These are phyloP conservation scores for Phoebastria nigripes DNA, from an alignment of 2,797 vertebrate genomes.

Conservation along the genomic window DNA sequence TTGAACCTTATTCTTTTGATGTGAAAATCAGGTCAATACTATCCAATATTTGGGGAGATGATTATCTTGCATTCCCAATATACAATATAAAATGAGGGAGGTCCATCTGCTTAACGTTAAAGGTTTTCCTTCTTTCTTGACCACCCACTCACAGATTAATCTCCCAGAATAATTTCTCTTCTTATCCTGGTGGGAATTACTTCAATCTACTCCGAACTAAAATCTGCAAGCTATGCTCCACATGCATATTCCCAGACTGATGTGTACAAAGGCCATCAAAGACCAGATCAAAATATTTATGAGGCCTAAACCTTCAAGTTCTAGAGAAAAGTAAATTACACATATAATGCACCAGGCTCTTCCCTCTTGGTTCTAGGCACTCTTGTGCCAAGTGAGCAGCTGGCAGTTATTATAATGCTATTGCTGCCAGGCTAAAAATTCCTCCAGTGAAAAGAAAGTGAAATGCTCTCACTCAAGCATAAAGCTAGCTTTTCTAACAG, in stretches of 20 bases:
- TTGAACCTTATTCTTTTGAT: background rate
- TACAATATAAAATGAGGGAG: background rate
- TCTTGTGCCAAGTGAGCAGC: conserved; percentile 45
- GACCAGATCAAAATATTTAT: conserved; percentile 31
- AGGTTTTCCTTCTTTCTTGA: conserved; percentile 10
- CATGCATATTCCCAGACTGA: background rate
- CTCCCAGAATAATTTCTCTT: background rate
- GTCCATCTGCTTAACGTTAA: conserved; percentile 11
- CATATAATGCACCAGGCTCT: background rate
- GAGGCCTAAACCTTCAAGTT: background rate
- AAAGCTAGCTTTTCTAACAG: conserved; percentile 8
- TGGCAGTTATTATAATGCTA: conserved; percentile 31
- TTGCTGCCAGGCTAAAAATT: conserved; percentile 45
- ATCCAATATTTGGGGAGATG: background rate
- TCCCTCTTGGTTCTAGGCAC: background rate
- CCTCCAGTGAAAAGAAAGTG: conserved; percentile 30
- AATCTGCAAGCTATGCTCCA: background rate
- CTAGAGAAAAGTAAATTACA: conserved; percentile 11
- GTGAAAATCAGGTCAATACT: background rate
- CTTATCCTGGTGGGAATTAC: background rate
- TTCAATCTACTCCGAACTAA: background rate
- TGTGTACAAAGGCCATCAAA: conserved; percentile 18
- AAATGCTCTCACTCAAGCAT: conserved; percentile 31
- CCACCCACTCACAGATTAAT: conserved; percentile 3
- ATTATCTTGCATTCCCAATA: background rate